Evolutionary conservation across 2,113 vertebrate species (phyloP).

Genomic region (Acanthochromis polyacanthus): DNA sequence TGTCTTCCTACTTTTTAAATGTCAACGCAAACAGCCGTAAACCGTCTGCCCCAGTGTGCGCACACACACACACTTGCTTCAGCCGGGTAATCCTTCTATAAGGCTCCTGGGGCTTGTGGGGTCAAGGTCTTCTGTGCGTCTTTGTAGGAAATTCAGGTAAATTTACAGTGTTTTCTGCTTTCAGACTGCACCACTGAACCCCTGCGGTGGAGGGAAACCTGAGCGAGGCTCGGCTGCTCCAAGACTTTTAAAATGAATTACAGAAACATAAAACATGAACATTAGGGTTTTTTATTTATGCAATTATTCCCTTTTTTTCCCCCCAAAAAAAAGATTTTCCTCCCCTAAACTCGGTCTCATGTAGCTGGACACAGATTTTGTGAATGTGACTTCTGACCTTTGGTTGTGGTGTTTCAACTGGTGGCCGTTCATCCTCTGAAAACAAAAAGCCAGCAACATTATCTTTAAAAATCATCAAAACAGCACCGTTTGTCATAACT

Average conservation of each 20-base stretch:
- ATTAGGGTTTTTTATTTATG: too few species aligned
- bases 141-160: slow-evolving; percentile 54
- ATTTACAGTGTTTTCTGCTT: slow-evolving; percentile 42
- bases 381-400: too few species aligned
- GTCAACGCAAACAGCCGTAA: slow-evolving; percentile 44
- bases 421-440: too few species aligned
- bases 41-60: slow-evolving; percentile 40
- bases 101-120: slow-evolving; percentile 48
- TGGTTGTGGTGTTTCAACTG: too few species aligned
- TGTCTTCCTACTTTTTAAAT: slow-evolving; percentile 57
- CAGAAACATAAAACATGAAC: not conserved
- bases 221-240: not conserved
- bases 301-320: too few species aligned
- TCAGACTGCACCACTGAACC: not conserved
- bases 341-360: too few species aligned
- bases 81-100: slow-evolving; percentile 44
- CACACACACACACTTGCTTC: slow-evolving; percentile 10
- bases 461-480: too few species aligned
- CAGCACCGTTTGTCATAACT: too few species aligned
- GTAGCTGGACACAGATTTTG: too few species aligned
- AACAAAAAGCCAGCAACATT: too few species aligned
- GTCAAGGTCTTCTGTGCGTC: slow-evolving; percentile 47
- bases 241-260: not conserved
- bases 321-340: too few species aligned
- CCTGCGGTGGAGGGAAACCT: slow-evolving; percentile 30